Evolutionary conservation across 2,113 vertebrate genomes (phyloP), one percentile per base, ranked within the genome.

Genomic region (Vulpes ferrilata): DNA sequence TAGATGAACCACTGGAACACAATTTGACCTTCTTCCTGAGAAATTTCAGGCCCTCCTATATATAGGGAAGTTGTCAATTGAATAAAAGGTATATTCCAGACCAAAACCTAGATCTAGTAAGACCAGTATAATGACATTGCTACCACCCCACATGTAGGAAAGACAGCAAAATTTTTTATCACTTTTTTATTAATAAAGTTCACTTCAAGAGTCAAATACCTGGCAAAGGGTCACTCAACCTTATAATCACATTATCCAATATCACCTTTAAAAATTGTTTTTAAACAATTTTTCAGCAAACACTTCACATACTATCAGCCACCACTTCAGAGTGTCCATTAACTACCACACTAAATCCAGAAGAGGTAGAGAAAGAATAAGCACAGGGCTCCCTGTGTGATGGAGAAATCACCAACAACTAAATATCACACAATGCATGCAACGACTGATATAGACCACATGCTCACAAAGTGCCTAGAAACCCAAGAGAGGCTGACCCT

Each of bases 81-180:
- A 73, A 32, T 5, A 57, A 67, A 73, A 82, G 16, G 9, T 64
- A 1, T 20, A 62, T 30, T n/a, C 53, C 27, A n/a, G 6, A 27
- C 7, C 38, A 38, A 16, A 82, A 17, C 19, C 60, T 25, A 65
- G 43, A 81, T 4, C 20, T 43, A 1, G 60, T 17, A 71, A 57
- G 11, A 64, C 12, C 65, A 32, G 16, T 2, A 23, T 2, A 73
- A 92, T 0, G 22, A 43, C 32, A 3, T 0, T 3, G 30, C 17
- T 60, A 22, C 74, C 35, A n/a, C 5, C 62, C 32, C 57, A 22
- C 11, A 17, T 59, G 64, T 76, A 0, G 27, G 43, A 55, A 64
- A 87, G 30, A 67, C 0, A 2, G 12, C 53, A 67, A 27, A 12
- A 20, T 55, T 80, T 81, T 53, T 59, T 35, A 60, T 51, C 22